A percentile compares a stretch with the other conserved stretches of the same genome.
phyloP scores from a whole-genome alignment of 2,113 vertebrate species.

The Colaptes auratus region DNA sequence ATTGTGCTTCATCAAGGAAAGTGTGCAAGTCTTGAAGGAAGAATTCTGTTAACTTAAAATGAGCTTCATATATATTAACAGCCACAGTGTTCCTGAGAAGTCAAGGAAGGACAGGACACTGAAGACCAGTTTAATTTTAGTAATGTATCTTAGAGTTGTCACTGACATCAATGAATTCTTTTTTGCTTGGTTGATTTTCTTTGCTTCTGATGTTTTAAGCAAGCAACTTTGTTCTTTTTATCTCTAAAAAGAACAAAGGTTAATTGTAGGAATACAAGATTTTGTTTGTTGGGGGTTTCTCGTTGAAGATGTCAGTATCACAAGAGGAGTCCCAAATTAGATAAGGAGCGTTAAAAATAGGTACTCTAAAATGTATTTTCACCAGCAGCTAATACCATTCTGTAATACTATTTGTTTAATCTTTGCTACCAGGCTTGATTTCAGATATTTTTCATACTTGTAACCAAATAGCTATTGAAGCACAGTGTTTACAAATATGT shows the following conservation, averaged over 20 bases:
- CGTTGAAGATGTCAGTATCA: not conserved
- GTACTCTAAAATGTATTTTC: not conserved
- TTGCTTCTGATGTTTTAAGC: not conserved
- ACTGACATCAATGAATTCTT: not conserved
- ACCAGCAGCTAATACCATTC: not conserved
- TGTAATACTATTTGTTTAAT: too few species aligned
- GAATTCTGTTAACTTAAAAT: not conserved
- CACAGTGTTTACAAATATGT: not conserved
- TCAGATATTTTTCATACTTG: not conserved
- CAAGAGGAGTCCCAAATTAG: not conserved
- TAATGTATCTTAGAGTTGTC: not conserved
- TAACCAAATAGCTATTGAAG: not conserved
- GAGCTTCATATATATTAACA: not conserved
- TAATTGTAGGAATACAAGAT: not conserved
- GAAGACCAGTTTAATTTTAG: not conserved
- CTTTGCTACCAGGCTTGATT: not conserved
- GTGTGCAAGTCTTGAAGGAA: not conserved
- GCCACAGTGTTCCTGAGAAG: not conserved
- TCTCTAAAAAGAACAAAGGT: not conserved
- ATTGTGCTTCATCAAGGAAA: not conserved
- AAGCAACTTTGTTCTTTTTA: not conserved
- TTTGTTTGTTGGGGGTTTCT: not conserved
- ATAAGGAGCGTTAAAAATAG: not conserved
- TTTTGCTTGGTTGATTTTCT: not conserved
- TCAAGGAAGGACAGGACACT: not conserved